These are phyloP conservation scores for Phylloscopus whistleri DNA, from an alignment of 2,113 vertebrate species.

Conservation along the genomic window DNA sequence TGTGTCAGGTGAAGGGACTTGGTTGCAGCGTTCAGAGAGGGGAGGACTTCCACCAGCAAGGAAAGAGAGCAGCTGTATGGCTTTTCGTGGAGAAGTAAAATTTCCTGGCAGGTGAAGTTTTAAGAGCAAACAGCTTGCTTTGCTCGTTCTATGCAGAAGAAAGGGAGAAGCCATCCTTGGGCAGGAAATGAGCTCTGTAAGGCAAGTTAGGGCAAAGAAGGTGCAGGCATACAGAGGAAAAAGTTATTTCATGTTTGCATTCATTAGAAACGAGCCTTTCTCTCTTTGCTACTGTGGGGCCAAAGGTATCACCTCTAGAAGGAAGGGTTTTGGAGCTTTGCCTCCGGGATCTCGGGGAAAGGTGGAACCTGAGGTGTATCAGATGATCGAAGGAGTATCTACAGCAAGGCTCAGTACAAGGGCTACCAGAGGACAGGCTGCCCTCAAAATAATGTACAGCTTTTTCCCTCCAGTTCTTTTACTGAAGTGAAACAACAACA, in stretches of 20 bases:
- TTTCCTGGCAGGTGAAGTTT: neutral
- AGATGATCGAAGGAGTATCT: neutral
- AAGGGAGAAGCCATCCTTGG: neutral
- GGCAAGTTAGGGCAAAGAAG: neutral
- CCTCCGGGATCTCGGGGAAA: neutral
- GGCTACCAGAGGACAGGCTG: neutral
- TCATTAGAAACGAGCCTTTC: neutral
- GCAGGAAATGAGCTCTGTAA: neutral
- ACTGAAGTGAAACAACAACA: neutral
- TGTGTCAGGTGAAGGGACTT: neutral
- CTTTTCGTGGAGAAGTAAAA: neutral
- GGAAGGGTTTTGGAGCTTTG: neutral
- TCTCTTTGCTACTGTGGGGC: neutral
- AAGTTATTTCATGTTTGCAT: neutral
- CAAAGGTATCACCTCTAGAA: neutral
- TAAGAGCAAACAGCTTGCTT: neutral
- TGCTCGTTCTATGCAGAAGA: neutral
- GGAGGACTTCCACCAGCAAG: neutral
- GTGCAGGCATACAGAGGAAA: neutral
- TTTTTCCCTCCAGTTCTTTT: neutral
- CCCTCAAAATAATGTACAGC: accelerated
- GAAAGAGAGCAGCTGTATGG: neutral
- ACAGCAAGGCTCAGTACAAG: neutral
- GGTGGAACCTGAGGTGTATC: neutral
- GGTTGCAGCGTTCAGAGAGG: neutral